A percentile compares a stretch with the other conserved stretches of the same genome.
Evolutionary conservation across 2,888 invertebrate species (phyloP).

Genomic region (Rhagonycha fulva): DNA sequence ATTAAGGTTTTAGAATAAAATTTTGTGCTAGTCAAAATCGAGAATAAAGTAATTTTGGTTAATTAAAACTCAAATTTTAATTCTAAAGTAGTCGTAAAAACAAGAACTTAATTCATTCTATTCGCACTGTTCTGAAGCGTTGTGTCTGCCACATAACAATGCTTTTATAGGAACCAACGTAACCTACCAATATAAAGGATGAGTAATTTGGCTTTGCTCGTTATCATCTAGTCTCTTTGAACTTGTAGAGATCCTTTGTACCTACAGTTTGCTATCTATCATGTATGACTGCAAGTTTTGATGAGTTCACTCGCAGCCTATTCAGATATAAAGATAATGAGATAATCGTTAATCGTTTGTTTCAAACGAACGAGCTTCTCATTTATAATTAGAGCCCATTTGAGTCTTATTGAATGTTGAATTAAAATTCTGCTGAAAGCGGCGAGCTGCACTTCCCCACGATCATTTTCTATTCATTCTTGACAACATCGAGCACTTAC

Average conservation of each 20-base stretch:
- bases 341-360: conserved; percentile 43
- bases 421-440: conserved; percentile 40
- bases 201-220: conserved; percentile 50
- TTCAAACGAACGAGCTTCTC: conserved; percentile 37
- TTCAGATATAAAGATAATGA: conserved; percentile 40
- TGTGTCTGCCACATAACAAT: conserved; percentile 42
- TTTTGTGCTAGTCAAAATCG: not conserved
- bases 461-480: conserved; percentile 52
- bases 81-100: conserved; percentile 18
- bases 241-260: conserved; percentile 42
- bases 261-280: conserved; percentile 36
- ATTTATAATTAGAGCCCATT: conserved; percentile 39
- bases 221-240: conserved; percentile 51
- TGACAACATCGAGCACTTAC: conserved; percentile 47
- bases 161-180: conserved; percentile 46
- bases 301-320: conserved; percentile 35
- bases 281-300: conserved; percentile 42
- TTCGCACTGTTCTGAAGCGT: conserved; percentile 29
- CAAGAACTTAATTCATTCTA: conserved; percentile 26
- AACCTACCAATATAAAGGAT: conserved; percentile 48
- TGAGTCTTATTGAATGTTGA: conserved; percentile 38
- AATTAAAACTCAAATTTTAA: not conserved
- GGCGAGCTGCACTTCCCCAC: conserved; percentile 45
- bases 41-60: not conserved
- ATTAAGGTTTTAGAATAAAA: not conserved